Evolutionary conservation across 2,113 vertebrate species (phyloP).

Genomic region (Solenodon paradoxus): DNA sequence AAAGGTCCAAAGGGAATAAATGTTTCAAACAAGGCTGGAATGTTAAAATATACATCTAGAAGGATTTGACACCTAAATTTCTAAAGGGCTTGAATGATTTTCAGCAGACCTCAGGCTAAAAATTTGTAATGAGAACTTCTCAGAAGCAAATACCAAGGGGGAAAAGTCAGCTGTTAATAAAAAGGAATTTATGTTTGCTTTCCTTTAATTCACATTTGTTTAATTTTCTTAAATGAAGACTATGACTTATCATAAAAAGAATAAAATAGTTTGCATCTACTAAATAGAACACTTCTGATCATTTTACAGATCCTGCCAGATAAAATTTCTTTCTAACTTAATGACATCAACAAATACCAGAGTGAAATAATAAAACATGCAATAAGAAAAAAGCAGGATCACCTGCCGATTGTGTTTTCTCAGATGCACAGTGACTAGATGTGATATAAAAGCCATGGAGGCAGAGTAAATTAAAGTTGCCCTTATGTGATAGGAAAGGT

Average conservation of each 20-base stretch:
- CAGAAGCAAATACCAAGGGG: constrained; percentile 52
- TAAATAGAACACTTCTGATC: neutral
- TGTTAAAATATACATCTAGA: constrained; percentile 73
- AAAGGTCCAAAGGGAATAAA: constrained; percentile 66
- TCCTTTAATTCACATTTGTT: constrained; percentile 42
- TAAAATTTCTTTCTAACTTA: neutral
- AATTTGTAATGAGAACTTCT: constrained; percentile 62
- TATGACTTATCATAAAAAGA: neutral
- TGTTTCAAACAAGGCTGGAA: constrained; percentile 57
- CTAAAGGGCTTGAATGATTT: constrained; percentile 65
- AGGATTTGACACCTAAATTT: constrained; percentile 69
- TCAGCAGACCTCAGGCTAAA: constrained; percentile 66
- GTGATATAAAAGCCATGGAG: neutral
- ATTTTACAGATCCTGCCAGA: neutral
- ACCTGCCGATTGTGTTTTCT: neutral
- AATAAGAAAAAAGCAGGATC: neutral
- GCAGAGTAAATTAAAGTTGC: neutral
- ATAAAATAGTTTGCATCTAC: neutral
- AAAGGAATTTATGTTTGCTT: constrained; percentile 53
- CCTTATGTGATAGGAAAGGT: neutral
- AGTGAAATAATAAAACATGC: constrained; percentile 7
- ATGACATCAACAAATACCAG: neutral
- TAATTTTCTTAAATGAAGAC: constrained; percentile 48
- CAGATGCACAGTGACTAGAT: neutral
- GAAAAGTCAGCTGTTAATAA: constrained; percentile 40